Evolutionary conservation across 2,888 invertebrate species (phyloP), one percentile per base, ranked within the genome.

Genomic region (Eupithecia tripunctaria): DNA sequence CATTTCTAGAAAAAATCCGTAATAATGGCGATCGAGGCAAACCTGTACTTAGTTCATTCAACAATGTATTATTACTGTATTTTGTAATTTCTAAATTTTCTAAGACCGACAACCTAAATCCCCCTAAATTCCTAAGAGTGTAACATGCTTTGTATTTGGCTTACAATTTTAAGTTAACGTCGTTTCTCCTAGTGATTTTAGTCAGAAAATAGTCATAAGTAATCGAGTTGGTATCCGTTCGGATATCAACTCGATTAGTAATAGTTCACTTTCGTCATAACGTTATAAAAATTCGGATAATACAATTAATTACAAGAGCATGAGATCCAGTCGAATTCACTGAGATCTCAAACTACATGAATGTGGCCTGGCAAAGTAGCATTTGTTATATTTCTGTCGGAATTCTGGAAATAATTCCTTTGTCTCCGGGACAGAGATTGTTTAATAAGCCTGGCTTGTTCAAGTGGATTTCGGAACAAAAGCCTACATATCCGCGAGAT

Each of bases 331-430:
- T 38, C 25, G 14, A 64, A 64, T 64, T 38, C 32, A 8, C 64
- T 63, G 32, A 67, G 47, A 41, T 36, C 62, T 71, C 67, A 70
- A 70, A 60, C 72, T 70, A 71, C 62, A 67, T 67, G 21, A n/a
- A 63, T 67, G 41, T 51, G 59, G 65, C 41, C 64, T 65, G 67
- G 59, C 65, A 71, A 72, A 75, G 63, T 70, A 67, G 67, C 67
- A 75, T 70, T 75, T 70, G 75, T 75, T 75, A 70, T 75, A 72
- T 72, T 75, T 68, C 63, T 74, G 78, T 73, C 67, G 75, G 76
- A 76, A 77, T 76, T 73, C 68, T 74, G 70, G 76, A 78, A 74
- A 75, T 77, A 74, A 78, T 79, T 76, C 72, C 78, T 78, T 78
- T 75, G 78, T 78, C 78, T 75, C 60, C 59, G 70, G 65, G 32